These are phyloP conservation scores for Julus scandinavius DNA, from an alignment of 2,888 invertebrate species.

Conservation along the genomic window DNA sequence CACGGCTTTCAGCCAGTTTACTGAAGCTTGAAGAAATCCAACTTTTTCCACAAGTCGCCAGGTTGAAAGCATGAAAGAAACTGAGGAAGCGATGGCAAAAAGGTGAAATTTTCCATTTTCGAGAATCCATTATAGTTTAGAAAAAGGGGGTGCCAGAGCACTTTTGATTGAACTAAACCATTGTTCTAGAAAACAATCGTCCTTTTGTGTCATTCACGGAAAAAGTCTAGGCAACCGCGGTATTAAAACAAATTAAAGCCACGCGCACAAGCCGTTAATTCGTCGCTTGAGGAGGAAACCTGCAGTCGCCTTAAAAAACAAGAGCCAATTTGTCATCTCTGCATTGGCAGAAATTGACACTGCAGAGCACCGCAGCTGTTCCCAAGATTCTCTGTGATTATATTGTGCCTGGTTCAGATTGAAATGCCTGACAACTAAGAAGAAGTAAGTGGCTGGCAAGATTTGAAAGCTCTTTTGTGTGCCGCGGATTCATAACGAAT, in stretches of 20 bases:
- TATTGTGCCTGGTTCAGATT: not conserved
- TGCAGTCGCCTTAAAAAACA: not conserved
- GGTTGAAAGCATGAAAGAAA: not conserved
- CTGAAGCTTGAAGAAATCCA: not conserved
- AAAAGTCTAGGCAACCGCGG: conserved; percentile 10
- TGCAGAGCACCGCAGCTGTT: not conserved
- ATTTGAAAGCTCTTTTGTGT: conserved; percentile 4
- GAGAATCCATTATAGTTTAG: not conserved
- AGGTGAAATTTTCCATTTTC: conserved; percentile 35
- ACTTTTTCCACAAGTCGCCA: not conserved
- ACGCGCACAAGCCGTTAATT: not conserved
- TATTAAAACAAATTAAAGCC: not conserved
- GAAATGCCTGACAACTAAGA: not conserved
- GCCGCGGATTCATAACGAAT: not conserved
- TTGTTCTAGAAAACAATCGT: not conserved
- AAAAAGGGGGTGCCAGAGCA: not conserved
- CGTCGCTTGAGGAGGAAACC: not conserved
- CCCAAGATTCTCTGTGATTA: not conserved
- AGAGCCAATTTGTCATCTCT: not conserved
- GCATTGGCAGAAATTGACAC: not conserved
- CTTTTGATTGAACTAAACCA: not conserved
- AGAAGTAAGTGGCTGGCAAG: not conserved
- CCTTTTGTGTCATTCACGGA: not conserved
- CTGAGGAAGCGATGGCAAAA: not conserved
- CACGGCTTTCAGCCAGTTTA: not conserved